Percentiles rank a stretch among this genome's conserved stretches.
These are phyloP conservation scores for Naja naja DNA, from an alignment of 2,113 vertebrate species.

Conservation along the genomic window DNA sequence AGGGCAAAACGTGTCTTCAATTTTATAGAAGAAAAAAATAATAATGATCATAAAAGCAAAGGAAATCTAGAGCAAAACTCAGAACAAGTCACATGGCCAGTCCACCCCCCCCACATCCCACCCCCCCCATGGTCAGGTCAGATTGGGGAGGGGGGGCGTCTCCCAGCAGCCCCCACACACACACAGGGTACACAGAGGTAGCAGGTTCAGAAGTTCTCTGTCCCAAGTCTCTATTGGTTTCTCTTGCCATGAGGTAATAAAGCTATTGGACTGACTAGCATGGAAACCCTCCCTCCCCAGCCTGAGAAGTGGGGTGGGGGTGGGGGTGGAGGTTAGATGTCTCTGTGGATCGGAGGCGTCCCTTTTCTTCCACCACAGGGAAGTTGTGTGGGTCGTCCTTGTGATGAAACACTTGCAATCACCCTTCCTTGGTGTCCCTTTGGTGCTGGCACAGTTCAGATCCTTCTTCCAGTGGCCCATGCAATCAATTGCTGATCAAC, in stretches of 20 bases:
- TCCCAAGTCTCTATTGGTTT: constrained; percentile 35
- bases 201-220: constrained; percentile 22
- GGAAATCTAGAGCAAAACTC: constrained; percentile 18
- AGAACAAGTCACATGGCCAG: constrained; percentile 19
- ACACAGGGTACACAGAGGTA: constrained; percentile 21
- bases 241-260: constrained; percentile 30
- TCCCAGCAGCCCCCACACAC: not conserved
- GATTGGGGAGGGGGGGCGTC: not conserved
- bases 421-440: not conserved
- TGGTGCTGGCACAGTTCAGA: not conserved
- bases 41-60: constrained; percentile 31
- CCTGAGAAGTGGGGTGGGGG: not conserved
- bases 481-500: not conserved
- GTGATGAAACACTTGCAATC: not conserved
- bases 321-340: not conserved
- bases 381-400: not conserved
- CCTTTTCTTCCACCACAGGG: not conserved
- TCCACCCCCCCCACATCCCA: not conserved
- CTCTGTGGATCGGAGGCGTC: not conserved
- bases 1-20: constrained; percentile 14
- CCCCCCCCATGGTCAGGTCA: not conserved
- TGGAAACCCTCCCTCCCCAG: not conserved
- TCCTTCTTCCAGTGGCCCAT: not conserved
- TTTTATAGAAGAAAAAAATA: constrained; percentile 32
- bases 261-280: constrained; percentile 25